Base-by-base conservation (phyloP, 2,888 invertebrate species). In the Drosophila hamatofila region DNA sequence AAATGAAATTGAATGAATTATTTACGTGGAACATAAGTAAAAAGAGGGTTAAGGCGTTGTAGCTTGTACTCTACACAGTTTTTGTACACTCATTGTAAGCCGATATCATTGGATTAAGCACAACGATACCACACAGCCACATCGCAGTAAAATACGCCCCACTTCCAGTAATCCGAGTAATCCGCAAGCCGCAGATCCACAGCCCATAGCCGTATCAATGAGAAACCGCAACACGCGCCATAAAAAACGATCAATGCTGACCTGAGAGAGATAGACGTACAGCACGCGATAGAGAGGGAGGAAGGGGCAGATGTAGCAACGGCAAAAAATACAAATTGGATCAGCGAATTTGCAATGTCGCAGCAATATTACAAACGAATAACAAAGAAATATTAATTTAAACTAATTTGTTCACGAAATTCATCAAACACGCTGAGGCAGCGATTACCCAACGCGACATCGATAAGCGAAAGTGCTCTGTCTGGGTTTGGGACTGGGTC, bases 201-300 rank as follows among this genome's bases (percentile, higher is more conserved):
- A 25, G 44, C 12, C 65, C 49, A 21, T 16, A 65, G 58, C 39
- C 51, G 52, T 71, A 81, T 78, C 69, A 80, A 76, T 75, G 51
- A 57, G n/a, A 48, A 35, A 63, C 57, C 60, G 57, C 72, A 81
- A 80, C 87, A 87, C 87, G 82, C 78, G 89, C 66, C 80, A 66
- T 18, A 44, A 49, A 63, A 56, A 48, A 48, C 56, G 56, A 68
- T 72, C 62, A 51, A 66, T 42, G 60, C 46, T 59, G 62, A 72
- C 35, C 49, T 25, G 33, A 21, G 30, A 21, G 21, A 25, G 35
- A 37, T 23, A 35, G 39, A 25, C 3, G 30, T 18, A 57, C 16
- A 59, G 37, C 25, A 2, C 18, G 9, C 14, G 9, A n/a, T 25
- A 16, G 33, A 46, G 25, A n/a, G 39, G 44, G 6, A 25, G 39